A percentile compares a stretch with the other conserved stretches of the same genome.
Conservation (phyloP, 2,888 invertebrate species). For the Drosophila phalerata region DNA sequence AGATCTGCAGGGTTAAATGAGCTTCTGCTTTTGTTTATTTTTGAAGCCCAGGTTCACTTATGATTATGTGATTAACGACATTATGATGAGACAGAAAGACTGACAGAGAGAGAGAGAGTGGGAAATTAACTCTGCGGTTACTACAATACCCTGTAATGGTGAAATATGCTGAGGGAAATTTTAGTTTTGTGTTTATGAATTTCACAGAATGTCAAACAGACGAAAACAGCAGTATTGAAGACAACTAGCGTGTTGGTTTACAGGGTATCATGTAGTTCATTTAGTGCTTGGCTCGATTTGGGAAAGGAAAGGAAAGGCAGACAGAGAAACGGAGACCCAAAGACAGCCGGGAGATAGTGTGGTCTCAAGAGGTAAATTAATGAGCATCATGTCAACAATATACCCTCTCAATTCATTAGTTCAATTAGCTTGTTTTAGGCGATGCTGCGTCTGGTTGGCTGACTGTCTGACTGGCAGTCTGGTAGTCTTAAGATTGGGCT, state of each 20-base stretch:
- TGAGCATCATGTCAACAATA: conserved; percentile 60
- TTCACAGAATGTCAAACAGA: neutral
- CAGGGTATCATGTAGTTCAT: neutral
- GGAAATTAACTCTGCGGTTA: conserved; percentile 22
- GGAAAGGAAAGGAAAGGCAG: conserved; percentile 28
- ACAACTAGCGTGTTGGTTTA: neutral
- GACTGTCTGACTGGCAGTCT: conserved; percentile 22
- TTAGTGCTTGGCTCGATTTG: conserved; percentile 7
- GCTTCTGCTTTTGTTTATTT: conserved; percentile 17
- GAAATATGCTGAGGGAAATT: neutral
- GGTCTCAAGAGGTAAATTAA: conserved; percentile 33
- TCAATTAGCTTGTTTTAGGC: conserved; percentile 63
- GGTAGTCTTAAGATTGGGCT: conserved; percentile 40
- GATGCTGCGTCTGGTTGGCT: conserved; percentile 20
- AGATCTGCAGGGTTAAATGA: conserved; percentile 6
- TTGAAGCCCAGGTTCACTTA: conserved; percentile 6
- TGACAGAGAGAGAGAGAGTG: neutral
- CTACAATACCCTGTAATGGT: neutral
- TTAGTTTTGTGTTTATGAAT: neutral
- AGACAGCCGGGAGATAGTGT: conserved; percentile 15
- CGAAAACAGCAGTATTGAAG: no score
- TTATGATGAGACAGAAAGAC: conserved; percentile 6
- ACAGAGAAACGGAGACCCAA: conserved; percentile 4
- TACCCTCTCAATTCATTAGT: conserved; percentile 65
- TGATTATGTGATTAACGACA: conserved; percentile 50